These are phyloP conservation scores for Rhyzopertha dominica DNA, from an alignment of 1,140 invertebrate genomes.

Conservation along the genomic window DNA sequence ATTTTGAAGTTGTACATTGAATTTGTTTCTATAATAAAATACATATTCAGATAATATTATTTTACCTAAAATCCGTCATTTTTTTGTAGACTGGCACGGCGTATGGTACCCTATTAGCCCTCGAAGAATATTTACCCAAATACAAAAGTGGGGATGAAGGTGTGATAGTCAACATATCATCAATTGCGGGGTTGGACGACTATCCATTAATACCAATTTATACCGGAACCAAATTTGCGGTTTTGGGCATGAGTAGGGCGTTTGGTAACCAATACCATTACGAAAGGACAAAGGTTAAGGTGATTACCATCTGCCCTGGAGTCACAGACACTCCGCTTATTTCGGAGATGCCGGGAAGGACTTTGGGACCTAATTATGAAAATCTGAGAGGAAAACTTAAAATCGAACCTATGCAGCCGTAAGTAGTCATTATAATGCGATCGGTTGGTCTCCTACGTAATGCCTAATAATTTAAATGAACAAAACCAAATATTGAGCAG, in stretches of 20 bases:
- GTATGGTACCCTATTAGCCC: conserved; percentile 24
- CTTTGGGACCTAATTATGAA: conserved; percentile 20
- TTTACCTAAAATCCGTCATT: too few species aligned
- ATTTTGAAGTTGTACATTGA: too few species aligned
- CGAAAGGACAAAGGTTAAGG: conserved; percentile 34
- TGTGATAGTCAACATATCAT: conserved; percentile 30
- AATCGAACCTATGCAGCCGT: too few species aligned
- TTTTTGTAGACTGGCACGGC: conserved; percentile 31
- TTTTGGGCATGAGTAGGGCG: conserved; percentile 22
- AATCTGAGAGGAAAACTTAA: too few species aligned
- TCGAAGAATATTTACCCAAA: conserved; percentile 32
- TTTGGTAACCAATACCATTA: conserved; percentile 22
- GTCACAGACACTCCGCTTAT: conserved; percentile 30
- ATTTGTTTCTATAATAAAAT: too few species aligned
- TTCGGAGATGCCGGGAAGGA: conserved; percentile 13
- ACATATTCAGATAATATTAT: too few species aligned
- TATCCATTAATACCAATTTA: conserved; percentile 25
- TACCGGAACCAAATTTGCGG: conserved; percentile 27
- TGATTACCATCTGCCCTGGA: conserved; percentile 41
- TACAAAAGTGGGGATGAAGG: conserved; percentile 24
- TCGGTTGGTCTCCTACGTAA: too few species aligned
- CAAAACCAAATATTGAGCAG: too few species aligned
- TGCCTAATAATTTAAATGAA: too few species aligned
- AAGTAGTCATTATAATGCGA: too few species aligned
- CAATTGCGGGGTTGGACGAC: conserved; percentile 22